Evolutionary conservation across 2,797 vertebrate genomes (phyloP).

Genomic region (Diplodus sargus): DNA sequence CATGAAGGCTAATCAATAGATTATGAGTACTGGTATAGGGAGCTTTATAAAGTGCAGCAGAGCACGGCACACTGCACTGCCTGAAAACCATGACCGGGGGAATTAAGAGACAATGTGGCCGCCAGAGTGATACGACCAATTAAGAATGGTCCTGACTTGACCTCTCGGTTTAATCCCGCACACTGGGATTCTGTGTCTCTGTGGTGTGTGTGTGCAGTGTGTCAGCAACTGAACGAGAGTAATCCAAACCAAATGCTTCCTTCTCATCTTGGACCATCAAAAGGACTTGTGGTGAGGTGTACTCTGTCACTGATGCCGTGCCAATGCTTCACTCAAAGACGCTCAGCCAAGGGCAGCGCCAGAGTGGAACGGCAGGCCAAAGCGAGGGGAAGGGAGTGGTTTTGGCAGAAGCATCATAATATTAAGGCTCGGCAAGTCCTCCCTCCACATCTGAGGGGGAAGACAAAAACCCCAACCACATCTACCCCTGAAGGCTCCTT

Average conservation of each 20-base stretch:
- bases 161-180: slow-evolving; percentile 60
- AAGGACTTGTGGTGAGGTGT: slow-evolving; percentile 62
- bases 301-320: slow-evolving; percentile 60
- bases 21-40: slow-evolving; percentile 3
- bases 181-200: slow-evolving; percentile 3
- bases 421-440: slow-evolving; percentile 70
- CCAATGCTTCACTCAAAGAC: slow-evolving; percentile 64
- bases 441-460: slow-evolving; percentile 76
- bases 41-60: slow-evolving; percentile 19
- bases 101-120: slow-evolving; percentile 24
- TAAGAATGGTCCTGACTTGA: slow-evolving; percentile 55
- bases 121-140: slow-evolving; percentile 47
- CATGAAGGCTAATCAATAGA: slow-evolving; percentile 2
- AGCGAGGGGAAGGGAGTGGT: slow-evolving; percentile 60
- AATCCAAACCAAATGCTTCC: slow-evolving; percentile 63
- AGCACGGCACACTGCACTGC: slow-evolving; percentile 21
- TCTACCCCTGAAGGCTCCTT: slow-evolving; percentile 74
- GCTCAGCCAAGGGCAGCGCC: slow-evolving; percentile 51
- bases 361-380: slow-evolving; percentile 32
- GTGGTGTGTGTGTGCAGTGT: slow-evolving; percentile 14
- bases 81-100: slow-evolving; percentile 31
- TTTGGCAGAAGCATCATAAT: slow-evolving; percentile 60
- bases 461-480: slow-evolving; percentile 76
- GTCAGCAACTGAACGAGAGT: slow-evolving; percentile 47
- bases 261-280: slow-evolving; percentile 61